These are phyloP conservation scores for Crambe crambe DNA, from an alignment of 37 sponge, comb jelly and placozoan species.

Conservation along the genomic window DNA sequence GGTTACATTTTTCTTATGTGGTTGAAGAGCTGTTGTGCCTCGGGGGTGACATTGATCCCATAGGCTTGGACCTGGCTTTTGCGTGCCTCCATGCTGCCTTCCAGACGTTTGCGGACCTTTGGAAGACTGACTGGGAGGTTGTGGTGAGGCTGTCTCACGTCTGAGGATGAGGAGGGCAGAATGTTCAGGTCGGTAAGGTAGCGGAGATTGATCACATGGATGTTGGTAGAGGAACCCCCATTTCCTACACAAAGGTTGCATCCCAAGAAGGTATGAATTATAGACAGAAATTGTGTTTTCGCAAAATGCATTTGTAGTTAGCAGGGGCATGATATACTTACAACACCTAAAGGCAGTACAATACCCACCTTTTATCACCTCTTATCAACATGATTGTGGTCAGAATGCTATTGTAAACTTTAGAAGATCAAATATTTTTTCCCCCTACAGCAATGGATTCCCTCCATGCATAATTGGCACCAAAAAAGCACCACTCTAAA, in stretches of 20 bases:
- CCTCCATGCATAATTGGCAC: no score
- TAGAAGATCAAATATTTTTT: no score
- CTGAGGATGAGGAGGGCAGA: not conserved
- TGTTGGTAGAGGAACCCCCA: not conserved
- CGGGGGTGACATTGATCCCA: constrained; percentile 37
- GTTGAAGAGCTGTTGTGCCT: constrained; percentile 62
- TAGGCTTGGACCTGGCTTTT: constrained; percentile 16
- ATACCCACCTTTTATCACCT: no score
- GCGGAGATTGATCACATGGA: constrained; percentile 42
- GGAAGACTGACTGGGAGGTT: constrained; percentile 7
- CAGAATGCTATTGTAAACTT: no score
- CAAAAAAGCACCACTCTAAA: no score
- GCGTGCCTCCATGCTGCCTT: constrained; percentile 20
- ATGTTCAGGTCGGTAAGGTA: constrained; percentile 36
- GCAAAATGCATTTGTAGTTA: no score
- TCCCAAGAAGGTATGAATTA: not conserved
- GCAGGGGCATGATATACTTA: no score
- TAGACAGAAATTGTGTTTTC: not conserved
- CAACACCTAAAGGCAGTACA: no score
- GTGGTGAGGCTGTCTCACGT: not conserved
- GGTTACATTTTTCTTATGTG: constrained; percentile 53
- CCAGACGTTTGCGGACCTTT: constrained; percentile 30
- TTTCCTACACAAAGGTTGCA: not conserved
- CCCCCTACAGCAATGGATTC: no score
- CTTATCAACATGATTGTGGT: no score